Evolutionary conservation across 92 coral and sea anemone genomes (phyloP).

Genomic region (Anthopleura xanthogrammica): DNA sequence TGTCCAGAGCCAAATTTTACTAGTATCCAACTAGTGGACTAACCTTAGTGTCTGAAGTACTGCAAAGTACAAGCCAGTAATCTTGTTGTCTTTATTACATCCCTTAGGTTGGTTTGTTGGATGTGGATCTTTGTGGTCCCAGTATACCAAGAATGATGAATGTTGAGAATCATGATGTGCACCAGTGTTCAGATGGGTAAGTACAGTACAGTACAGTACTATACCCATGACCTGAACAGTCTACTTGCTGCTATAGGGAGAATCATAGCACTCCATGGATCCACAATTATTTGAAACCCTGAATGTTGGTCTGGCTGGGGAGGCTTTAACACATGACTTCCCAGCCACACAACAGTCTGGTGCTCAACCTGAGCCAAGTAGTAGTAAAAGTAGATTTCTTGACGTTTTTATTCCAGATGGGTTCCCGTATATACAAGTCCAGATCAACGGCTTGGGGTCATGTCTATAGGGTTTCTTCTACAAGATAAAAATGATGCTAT

Average conservation of each 20-base stretch:
- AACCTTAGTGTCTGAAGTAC: no score
- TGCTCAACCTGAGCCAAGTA: no score
- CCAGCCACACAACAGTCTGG: no score
- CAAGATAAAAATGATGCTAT: constrained; percentile 95
- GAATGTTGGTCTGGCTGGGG: no score
- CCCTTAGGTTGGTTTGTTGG: constrained; percentile 83
- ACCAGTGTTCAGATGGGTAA: constrained; percentile 98
- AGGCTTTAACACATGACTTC: no score
- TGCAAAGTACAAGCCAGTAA: not conserved
- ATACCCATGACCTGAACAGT: no score
- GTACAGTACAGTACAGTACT: constrained; percentile 2
- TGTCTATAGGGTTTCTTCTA: constrained; percentile 98
- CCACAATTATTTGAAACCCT: no score
- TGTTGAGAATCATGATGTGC: constrained; percentile 83
- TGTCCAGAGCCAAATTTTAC: no score
- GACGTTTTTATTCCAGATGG: constrained; percentile 57
- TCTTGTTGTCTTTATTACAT: not conserved
- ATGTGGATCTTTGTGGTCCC: constrained; percentile 99
- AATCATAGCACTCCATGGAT: no score
- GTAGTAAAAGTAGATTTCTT: no score
- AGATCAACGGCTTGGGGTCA: constrained; percentile 96
- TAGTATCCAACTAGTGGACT: no score
- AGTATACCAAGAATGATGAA: constrained; percentile 96
- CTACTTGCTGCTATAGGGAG: no score
- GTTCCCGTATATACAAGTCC: constrained; percentile 95